Base-by-base conservation (phyloP, 2,888 invertebrate species). In the Nineta flava region DNA sequence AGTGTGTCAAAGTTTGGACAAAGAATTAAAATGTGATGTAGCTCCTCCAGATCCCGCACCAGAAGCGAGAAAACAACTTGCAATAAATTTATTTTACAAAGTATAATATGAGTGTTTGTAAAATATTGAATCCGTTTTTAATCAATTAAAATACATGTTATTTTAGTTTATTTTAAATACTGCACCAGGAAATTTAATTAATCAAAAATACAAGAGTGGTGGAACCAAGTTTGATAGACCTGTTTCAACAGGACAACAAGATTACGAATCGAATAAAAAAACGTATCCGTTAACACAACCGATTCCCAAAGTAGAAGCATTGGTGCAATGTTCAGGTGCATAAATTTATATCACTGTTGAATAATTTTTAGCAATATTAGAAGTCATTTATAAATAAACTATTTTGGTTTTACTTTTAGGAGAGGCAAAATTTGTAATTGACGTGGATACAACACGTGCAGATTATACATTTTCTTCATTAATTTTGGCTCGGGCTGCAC, bases 1-100 rank as follows among this genome's bases (percentile, higher is more conserved):
- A 46, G 74, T 74, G 1, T 60, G 75, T 48, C 58, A 62, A 7
- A 63, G 61, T 2, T 59, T 81, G 48, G 62, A 69, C 12, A 54
- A 66, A 0, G 84, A 90, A 62, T 52, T 91, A 1, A 60, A 70
- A 1, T 81, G 87, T 0, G 77, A 79, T 50, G 68, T 72, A 12
- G 64, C 71, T n/a, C 71, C 78, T 1, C 81, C 83, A 0, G 83
- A 86, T 58, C 77, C 83, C 0, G 74, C 78, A 0, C 77, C 83
- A 0, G 69, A 68, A 35, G 88, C 81, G 58, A 73, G 87, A 26
- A 81, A 78, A 58, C 71, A 71, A 10, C 66, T 92, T 9, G 83
- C 88, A 0, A 69, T 82, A 50, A 75, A 81, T 5, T 67, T 92
- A 12, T 81, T 91, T 60, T 92, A 88, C 63, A 91, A 88, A 74